Evolutionary conservation across 2,113 vertebrate genomes (phyloP), one percentile per base, ranked within the genome.

Genomic region (Salvelinus sp.): DNA sequence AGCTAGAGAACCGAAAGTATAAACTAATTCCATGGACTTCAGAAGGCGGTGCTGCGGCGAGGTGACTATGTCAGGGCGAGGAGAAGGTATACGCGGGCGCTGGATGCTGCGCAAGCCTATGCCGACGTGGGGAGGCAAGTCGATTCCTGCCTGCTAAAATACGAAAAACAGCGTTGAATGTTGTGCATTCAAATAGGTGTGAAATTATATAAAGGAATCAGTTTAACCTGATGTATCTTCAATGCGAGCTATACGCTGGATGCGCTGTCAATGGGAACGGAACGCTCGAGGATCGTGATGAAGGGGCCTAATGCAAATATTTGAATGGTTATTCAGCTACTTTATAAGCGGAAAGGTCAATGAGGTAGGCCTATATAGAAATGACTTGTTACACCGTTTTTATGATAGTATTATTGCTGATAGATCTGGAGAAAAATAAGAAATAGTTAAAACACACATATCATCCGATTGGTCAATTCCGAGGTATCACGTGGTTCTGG

Each of bases 1-100:
- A 97, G 96, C 96, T 97, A 97, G 96, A 96, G 94, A 97, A 97
- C 96, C 96, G 96, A 97, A 97, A 95, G 96, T 97, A 97, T 90
- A 91, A 96, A 95, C 94, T 94, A 84, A 18, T 88, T 86, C 93
- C 81, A 88, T 83, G 4, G 85, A 91, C 94, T 92, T 91, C 93
- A 62, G 81, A 77, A 86, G 63, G 67, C 75, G 67, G 75, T 83
- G 81, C 79, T 64, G 71, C 6, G 0, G 69, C 16, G 74, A 72
- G 81, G 75, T 76, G 60, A 75, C 79, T 72, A 72, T 3, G 0
- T 67, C 57, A 72, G 79, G 72, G 69, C 54, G 79, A 28, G 60
- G 72, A 80, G 69, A 25, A 60, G 68, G 78, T n/a, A 71, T n/a
- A 65, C 74, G 76, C 18, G 73, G 85, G 72, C 77, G 78, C 81